Evolutionary conservation across 53 echinoderm and acorn worm genomes (phyloP), one percentile per base, ranked within the genome.

Genomic region (Echinometra lucunter): DNA sequence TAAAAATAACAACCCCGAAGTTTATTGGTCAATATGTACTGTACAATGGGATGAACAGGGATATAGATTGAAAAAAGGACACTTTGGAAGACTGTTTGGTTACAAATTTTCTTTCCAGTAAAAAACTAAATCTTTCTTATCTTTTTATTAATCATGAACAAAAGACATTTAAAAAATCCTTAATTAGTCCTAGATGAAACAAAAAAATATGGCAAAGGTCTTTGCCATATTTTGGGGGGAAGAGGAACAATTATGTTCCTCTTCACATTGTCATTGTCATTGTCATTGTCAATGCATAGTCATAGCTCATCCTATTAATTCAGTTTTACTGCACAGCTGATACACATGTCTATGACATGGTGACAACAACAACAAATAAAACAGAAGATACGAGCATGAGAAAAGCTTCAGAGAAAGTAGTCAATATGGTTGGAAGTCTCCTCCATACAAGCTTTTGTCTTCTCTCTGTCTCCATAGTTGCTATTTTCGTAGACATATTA

Each of bases 401-500:
- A 72, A 72, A 34, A 72, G 15, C 28, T 13, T 13, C n/a, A 35
- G 2, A 32, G 32, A 72, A 34, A 38, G 78, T 13, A 40, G 78
- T 78, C 12, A 78, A 17, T 40, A 1, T 38, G 21, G 30, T 75
- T 75, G 19, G 1, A 78, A 42, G 4, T 19, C 15, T 78, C 42
- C 23, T 78, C 38, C 3, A 38, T 18, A 40, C 38, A 42, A 38
- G 42, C 19, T 42, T 78, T 38, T 78, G 78, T 78, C 78, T 78
- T 40, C 19, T 78, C 21, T 21, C 78, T 75, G 78, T 40, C 78
- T 78, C 78, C 37, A 74, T 72, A 42, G 21, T 21, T 42, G 78
- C 42, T 78, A 78, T 78, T 42, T 78, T 78, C 12, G 78, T 38
- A 18, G 78, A 78, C 78, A 78, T 78, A 78, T 78, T 42, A 78